Evolutionary conservation across 2,888 invertebrate species (phyloP), one percentile per base, ranked within the genome.

Genomic region (Cerceris rybyensis): DNA sequence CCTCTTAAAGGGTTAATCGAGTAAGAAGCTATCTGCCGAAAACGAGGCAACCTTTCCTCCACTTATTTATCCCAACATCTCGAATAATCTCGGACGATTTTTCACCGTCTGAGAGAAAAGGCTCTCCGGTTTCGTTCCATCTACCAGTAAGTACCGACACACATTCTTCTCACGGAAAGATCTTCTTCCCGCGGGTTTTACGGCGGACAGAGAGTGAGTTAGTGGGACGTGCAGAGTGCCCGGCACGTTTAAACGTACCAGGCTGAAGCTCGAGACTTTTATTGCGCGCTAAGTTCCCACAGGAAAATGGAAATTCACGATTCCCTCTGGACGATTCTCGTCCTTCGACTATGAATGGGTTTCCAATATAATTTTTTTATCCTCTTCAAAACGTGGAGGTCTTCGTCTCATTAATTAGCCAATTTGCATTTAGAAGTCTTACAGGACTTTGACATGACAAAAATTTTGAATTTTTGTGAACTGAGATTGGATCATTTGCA

Each of bases 241-340:
- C 13, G 43, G n/a, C 43, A 16, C 13, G 65, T 57, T 49, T 64
- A 39, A 55, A 54, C 60, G 60, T 28, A 43, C 7, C 54, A 4
- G 28, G 6, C n/a, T 46, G 16, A 17, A 17, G 57, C 42, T 28
- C 59, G 50, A 65, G 73, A 78, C 54, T 74, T 80, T 80, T 78
- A 74, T 66, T 39, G 49, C 70, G 41, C 50, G 28, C 11, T 54
- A 42, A 11, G n/a, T 28, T 70, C 78, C 67, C 74, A 0, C 39
- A 11, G 75, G 67, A 73, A 69, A 67, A 78, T 80, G 78, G 70
- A 78, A 74, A 78, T 74, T 65, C 67, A 74, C 60, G 6, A 5
- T 11, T 43, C 17, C 42, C 46, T 11, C 54, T 9, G 69, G 60
- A n/a, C 14, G 0, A 13, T 58, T 57, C 57, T 68, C 16, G 60